These are phyloP conservation scores for Cremastinae sp. DNA, from an alignment of 2,888 invertebrate species.

Conservation along the genomic window DNA sequence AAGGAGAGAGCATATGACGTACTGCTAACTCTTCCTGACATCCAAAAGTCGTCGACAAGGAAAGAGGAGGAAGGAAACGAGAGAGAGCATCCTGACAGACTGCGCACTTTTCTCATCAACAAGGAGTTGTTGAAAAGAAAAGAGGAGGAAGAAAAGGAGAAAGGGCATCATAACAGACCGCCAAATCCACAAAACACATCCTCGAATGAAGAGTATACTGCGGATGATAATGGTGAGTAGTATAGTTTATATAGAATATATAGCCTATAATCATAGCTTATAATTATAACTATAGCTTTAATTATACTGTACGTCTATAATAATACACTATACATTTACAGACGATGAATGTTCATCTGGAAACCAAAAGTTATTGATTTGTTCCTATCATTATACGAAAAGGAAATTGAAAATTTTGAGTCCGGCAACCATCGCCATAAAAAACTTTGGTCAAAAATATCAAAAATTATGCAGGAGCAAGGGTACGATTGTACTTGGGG, in stretches of 20 bases:
- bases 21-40: too few species aligned
- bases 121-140: conserved; percentile 8
- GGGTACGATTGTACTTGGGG: conserved; percentile 7
- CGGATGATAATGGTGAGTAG: not conserved
- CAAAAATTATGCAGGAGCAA: not conserved
- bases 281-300: too few species aligned
- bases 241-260: not conserved
- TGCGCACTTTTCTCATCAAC: conserved; percentile 1
- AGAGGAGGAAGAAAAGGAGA: not conserved
- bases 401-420: conserved; percentile 21
- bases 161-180: too few species aligned
- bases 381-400: conserved; percentile 3
- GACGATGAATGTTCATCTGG: conserved; percentile 10
- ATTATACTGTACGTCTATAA: not conserved
- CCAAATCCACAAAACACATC: not conserved
- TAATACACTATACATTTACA: conserved; percentile 4
- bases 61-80: conserved; percentile 4
- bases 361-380: conserved; percentile 1
- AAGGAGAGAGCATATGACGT: too few species aligned
- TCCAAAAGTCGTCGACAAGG: too few species aligned
- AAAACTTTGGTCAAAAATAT: conserved; percentile 5
- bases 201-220: not conserved
- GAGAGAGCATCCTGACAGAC: conserved; percentile 1
- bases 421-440: not conserved
- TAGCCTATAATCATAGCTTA: too few species aligned